Conservation (phyloP, 2,797 vertebrate genomes). For the Erethizon dorsatum region DNA sequence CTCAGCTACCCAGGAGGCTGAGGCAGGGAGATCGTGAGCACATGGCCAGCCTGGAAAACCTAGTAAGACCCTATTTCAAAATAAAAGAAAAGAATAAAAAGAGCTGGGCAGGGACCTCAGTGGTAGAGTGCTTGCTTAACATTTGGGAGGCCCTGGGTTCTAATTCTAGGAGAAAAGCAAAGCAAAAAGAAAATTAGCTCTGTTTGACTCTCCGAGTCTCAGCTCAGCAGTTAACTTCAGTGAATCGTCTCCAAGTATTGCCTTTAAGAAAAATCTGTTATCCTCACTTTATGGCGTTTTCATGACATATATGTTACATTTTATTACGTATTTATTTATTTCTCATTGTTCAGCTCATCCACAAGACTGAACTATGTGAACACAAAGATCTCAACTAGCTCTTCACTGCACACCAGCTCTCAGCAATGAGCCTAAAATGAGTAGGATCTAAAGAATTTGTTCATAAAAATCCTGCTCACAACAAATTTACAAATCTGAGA, state of each 20-base stretch:
- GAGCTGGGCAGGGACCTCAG: neutral
- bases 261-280: neutral
- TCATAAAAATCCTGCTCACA: slow-evolving; percentile 38
- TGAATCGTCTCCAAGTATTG: neutral
- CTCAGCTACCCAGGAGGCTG: neutral
- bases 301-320: neutral
- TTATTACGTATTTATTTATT: neutral
- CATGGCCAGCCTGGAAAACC: neutral
- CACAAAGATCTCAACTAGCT: neutral
- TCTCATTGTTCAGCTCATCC: neutral
- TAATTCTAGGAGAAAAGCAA: neutral
- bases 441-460: neutral
- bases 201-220: neutral
- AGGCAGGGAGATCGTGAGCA: neutral
- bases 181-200: neutral
- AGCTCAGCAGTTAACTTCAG: neutral
- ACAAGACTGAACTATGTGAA: neutral
- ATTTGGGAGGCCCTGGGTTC: neutral
- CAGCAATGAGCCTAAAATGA: neutral
- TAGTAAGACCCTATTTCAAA: neutral
- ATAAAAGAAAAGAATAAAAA: neutral
- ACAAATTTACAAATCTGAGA: slow-evolving; percentile 8
- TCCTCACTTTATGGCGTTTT: neutral
- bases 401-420: neutral
- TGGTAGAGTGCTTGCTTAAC: neutral